phyloP scores from a whole-genome alignment of 2,797 vertebrate species.

The Alca torda region DNA sequence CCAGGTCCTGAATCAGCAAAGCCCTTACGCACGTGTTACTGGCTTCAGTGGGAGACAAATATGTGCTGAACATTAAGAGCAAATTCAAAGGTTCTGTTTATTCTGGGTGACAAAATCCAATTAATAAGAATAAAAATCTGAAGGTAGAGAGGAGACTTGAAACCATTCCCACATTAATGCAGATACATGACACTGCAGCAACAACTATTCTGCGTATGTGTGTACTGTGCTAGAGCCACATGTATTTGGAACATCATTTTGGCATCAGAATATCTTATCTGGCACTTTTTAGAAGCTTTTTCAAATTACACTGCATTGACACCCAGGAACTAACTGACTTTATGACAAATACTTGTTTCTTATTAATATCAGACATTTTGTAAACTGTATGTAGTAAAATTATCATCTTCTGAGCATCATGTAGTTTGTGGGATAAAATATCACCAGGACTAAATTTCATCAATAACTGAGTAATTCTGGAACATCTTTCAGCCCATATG shows the following conservation, averaged over 20 bases:
- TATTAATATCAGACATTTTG: background rate
- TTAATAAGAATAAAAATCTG: background rate
- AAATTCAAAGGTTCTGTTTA: background rate
- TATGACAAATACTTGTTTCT: background rate
- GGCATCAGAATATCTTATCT: background rate
- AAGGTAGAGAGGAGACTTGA: background rate
- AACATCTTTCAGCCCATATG: background rate
- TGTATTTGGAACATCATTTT: background rate
- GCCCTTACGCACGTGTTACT: fast-evolving
- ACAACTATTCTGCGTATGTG: too few relatives aligned
- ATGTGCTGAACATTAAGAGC: background rate
- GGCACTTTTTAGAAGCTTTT: background rate
- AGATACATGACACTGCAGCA: background rate
- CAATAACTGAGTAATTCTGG: background rate
- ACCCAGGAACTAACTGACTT: constrained; percentile 31
- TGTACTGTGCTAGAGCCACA: background rate
- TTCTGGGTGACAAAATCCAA: background rate
- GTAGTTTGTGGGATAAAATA: background rate
- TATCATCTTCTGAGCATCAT: background rate
- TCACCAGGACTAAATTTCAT: background rate
- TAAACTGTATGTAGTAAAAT: background rate
- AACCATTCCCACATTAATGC: background rate
- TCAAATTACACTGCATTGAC: constrained; percentile 21
- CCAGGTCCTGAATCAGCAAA: background rate
- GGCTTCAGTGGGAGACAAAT: background rate